Conservation (phyloP, 2,113 vertebrate species). For the Hydropotes inermis region DNA sequence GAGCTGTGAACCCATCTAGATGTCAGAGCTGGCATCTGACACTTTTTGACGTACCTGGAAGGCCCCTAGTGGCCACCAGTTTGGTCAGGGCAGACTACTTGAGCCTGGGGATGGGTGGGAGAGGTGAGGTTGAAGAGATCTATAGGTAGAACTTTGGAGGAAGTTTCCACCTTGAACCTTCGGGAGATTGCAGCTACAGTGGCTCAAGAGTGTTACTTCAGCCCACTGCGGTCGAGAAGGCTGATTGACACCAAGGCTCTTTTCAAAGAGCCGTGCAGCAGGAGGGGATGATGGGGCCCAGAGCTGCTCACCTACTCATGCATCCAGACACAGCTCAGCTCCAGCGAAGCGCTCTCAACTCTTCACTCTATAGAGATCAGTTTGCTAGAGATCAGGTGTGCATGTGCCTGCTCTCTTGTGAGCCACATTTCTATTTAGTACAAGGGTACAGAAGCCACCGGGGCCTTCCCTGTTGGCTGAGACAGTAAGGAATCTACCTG, state of each 20-base stretch:
- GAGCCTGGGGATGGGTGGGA: not conserved
- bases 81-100: not conserved
- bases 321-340: rapidly evolving
- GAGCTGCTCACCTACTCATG: not conserved
- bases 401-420: rapidly evolving
- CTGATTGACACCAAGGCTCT: not conserved
- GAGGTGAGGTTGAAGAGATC: not conserved
- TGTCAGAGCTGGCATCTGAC: not conserved
- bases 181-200: rapidly evolving
- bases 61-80: rapidly evolving
- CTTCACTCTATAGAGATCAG: rapidly evolving
- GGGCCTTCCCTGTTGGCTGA: not conserved
- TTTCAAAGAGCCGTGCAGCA: not conserved
- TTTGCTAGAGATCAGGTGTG: not conserved
- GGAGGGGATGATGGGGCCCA: rapidly evolving
- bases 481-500: not conserved
- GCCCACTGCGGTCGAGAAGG: rapidly evolving
- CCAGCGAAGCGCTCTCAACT: not conserved
- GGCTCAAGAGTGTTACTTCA: not conserved
- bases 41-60: not conserved
- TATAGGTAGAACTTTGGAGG: not conserved
- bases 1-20: not conserved
- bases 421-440: not conserved
- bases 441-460: not conserved
- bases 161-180: not conserved